These are phyloP conservation scores for Drosophila basisetae DNA, from an alignment of 2,888 invertebrate species.

Conservation along the genomic window DNA sequence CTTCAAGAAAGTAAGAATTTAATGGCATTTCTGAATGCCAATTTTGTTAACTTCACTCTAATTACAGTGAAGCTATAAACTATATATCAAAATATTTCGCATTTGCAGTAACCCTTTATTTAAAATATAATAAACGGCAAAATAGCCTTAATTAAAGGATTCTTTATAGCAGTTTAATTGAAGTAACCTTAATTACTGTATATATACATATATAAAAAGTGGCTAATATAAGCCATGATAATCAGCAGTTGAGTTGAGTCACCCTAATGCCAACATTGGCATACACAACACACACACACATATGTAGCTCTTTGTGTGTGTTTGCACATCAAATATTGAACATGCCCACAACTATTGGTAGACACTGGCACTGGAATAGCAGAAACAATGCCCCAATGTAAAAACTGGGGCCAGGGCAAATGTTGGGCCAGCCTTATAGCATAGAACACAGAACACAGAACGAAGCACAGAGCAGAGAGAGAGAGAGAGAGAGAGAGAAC, in stretches of 20 bases:
- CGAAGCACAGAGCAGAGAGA: background rate
- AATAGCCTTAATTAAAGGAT: constrained; percentile 25
- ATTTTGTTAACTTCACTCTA: background rate
- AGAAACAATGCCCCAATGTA: constrained; percentile 44
- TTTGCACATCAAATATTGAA: constrained; percentile 75
- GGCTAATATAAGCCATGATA: constrained; percentile 24
- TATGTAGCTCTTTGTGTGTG: constrained; percentile 14
- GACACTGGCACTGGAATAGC: constrained; percentile 27
- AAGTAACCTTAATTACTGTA: constrained; percentile 30
- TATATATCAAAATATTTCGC: background rate
- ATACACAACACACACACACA: constrained; percentile 4
- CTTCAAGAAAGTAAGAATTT: background rate
- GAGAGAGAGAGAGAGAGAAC: background rate
- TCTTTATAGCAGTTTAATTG: constrained; percentile 30
- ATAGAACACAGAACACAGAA: constrained; percentile 5
- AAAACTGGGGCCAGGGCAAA: constrained; percentile 50
- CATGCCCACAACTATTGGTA: constrained; percentile 74
- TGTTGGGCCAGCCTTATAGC: constrained; percentile 5
- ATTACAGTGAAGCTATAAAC: background rate
- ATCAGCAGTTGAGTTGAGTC: constrained; percentile 45
- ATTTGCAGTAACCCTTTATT: constrained; percentile 12
- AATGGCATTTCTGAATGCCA: background rate
- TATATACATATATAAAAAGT: constrained; percentile 15
- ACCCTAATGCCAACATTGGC: constrained; percentile 47
- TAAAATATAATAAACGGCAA: constrained; percentile 4